Percentiles rank a stretch among this genome's conserved stretches.
Conservation (phyloP, 1,140 invertebrate genomes). For the Drosophila lacertosa region DNA sequence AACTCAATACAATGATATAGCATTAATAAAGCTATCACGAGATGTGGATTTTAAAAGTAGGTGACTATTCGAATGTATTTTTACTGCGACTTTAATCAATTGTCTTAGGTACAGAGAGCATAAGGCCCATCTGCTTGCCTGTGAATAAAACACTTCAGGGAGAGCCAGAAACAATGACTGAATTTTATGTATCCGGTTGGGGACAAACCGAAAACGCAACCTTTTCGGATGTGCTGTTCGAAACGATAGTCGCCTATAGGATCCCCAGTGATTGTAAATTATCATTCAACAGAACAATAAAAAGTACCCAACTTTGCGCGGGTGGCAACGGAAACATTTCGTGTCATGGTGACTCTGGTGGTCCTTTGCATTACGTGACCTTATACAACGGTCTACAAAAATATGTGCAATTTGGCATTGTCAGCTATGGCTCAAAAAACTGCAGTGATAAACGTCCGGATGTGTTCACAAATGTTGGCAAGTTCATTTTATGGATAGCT, state of each 20-base stretch:
- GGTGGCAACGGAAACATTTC: not conserved
- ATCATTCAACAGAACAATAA: accelerated
- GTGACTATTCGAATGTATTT: too few relatives aligned
- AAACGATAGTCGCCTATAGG: too few relatives aligned
- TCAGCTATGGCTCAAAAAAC: too few relatives aligned
- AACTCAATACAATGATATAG: slow-evolving; percentile 17
- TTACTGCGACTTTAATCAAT: not conserved
- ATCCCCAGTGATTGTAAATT: too few relatives aligned
- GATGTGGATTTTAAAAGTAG: not conserved
- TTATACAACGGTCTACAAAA: too few relatives aligned
- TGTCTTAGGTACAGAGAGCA: not conserved
- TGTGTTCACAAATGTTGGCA: too few relatives aligned
- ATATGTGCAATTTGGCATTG: too few relatives aligned
- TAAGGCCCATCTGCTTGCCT: too few relatives aligned
- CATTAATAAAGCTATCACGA: slow-evolving; percentile 6
- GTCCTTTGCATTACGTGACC: too few relatives aligned
- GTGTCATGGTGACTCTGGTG: slow-evolving; percentile 29
- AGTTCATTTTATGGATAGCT: too few relatives aligned
- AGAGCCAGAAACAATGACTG: not conserved
- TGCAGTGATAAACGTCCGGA: too few relatives aligned
- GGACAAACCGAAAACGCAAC: not conserved
- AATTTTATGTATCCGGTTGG: slow-evolving; percentile 18
- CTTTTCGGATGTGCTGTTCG: not conserved
- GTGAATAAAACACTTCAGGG: too few relatives aligned
- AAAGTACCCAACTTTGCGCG: slow-evolving; percentile 6